Percentiles rank a stretch among this genome's conserved stretches.
Evolutionary conservation across 2,113 vertebrate genomes (phyloP).

Genomic region (Gadus chalcogrammus): DNA sequence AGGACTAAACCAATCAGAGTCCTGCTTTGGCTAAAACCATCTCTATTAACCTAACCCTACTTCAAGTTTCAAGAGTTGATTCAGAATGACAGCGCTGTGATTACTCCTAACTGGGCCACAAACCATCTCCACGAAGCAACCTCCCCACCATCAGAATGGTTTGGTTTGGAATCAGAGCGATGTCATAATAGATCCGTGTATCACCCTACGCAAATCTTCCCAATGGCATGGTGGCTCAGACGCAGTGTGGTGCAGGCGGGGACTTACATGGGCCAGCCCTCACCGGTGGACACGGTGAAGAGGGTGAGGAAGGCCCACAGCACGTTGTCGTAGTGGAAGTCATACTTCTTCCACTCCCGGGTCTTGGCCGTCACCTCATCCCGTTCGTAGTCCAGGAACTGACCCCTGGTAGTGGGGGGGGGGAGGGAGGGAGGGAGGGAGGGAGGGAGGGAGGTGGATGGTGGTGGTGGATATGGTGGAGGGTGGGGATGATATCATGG

Average conservation of each 20-base stretch:
- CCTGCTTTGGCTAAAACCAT: too few species aligned
- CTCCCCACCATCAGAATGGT: too few species aligned
- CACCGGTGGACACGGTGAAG: conserved; percentile 96
- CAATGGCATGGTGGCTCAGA: not conserved
- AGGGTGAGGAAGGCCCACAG: conserved; percentile 96
- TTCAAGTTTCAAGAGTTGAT: too few species aligned
- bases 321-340: conserved; percentile 97
- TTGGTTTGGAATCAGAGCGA: too few species aligned
- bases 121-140: too few species aligned
- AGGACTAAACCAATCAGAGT: too few species aligned
- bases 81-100: too few species aligned
- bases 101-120: too few species aligned
- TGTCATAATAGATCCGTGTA: too few species aligned
- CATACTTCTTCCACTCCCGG: conserved; percentile 94
- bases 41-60: too few species aligned
- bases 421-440: not conserved
- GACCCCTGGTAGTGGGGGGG: conserved; percentile 75
- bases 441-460: not conserved
- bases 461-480: not conserved
- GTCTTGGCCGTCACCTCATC: conserved; percentile 84
- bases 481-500: too few species aligned
- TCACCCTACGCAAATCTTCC: too few species aligned
- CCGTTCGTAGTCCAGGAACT: conserved; percentile 89
- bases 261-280: conserved; percentile 97
- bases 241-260: conserved; percentile 27